Evolutionary conservation across 2,888 invertebrate genomes (phyloP).

Genomic region (Xylota segnis): DNA sequence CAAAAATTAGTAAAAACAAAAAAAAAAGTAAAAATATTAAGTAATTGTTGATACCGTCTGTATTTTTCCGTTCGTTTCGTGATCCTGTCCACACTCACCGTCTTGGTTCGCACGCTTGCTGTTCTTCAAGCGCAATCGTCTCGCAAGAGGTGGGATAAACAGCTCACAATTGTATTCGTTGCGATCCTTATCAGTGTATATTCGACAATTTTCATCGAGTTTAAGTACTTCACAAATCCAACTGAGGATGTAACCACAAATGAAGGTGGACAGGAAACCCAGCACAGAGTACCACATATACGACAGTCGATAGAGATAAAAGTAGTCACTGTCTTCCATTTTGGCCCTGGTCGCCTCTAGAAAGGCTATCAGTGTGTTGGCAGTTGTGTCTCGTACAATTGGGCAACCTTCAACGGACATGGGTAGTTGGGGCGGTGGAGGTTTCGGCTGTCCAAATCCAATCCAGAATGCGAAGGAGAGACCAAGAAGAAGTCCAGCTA

Average conservation of each 20-base stretch:
- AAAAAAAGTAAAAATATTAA: slow-evolving; percentile 16
- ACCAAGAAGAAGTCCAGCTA: slow-evolving; percentile 88
- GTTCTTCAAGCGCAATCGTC: slow-evolving; percentile 81
- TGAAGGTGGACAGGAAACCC: slow-evolving; percentile 85
- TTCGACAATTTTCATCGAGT: slow-evolving; percentile 81
- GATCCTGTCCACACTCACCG: not conserved
- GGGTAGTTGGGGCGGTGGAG: slow-evolving; percentile 86
- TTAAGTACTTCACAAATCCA: slow-evolving; percentile 82
- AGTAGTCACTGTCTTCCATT: slow-evolving; percentile 76
- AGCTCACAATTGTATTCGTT: slow-evolving; percentile 86
- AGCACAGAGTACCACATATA: slow-evolving; percentile 90
- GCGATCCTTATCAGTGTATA: slow-evolving; percentile 80
- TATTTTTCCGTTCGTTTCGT: slow-evolving; percentile 6
- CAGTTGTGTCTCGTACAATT: slow-evolving; percentile 55
- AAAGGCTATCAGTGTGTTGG: slow-evolving; percentile 51
- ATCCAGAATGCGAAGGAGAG: slow-evolving; percentile 91
- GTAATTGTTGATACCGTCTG: slow-evolving; percentile 53
- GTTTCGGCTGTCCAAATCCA: slow-evolving; percentile 92
- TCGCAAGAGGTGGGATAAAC: slow-evolving; percentile 86
- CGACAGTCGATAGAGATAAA: slow-evolving; percentile 86
- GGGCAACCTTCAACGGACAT: slow-evolving; percentile 87
- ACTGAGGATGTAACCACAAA: slow-evolving; percentile 86
- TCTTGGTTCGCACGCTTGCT: not conserved
- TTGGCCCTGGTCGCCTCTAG: slow-evolving; percentile 16
- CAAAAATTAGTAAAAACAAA: not conserved